Evolutionary conservation across 2,888 invertebrate genomes (phyloP), one percentile per base, ranked within the genome.

Genomic region (Stenichneumon culpator): DNA sequence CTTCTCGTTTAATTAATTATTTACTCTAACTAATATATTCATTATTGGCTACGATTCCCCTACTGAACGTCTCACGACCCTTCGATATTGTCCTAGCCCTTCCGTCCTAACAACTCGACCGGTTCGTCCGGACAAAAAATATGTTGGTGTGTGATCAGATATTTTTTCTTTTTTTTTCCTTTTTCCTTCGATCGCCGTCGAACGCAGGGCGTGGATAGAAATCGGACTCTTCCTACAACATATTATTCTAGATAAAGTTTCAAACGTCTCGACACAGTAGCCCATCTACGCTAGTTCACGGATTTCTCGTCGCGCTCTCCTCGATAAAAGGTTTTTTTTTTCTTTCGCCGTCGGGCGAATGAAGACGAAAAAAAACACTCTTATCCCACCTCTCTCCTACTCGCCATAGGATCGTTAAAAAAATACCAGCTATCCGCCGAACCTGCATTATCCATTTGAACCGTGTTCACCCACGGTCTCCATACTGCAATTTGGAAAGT

Each of bases 11-110:
- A 79, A 81, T 68, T 73, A 9, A 57, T 81, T 47, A 63, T 78
- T 47, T 39, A 19, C 19, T 44, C 77, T 78, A 69, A 69, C 69
- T 78, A 79, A 68, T 80, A 39, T 77, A 79, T 70, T 25, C 65
- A 78, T 81, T 81, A 81, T 84, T 77, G 80, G 72, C 75, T 82
- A 78, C 63, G 44, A 77, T 44, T 74, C 47, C 69, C 69, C 63
- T 68, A 72, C 73, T 54, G 19, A 65, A 65, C 72, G 44, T 75
- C 69, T 60, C 57, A 14, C 57, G 22, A 47, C 77, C 32, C 68
- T 67, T 22, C 70, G 78, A 78, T 69, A 68, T 74, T 80, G 80
- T 80, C 79, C 65, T 73, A 63, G 68, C 74, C 54, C 57, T 73
- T 72, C 16, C 19, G 14, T 65, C 52, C 54, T 52, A 39, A 65